A percentile compares a stretch with the other conserved stretches of the same genome.
Evolutionary conservation across 2,113 vertebrate genomes (phyloP).

Genomic region (Mirounga angustirostris): DNA sequence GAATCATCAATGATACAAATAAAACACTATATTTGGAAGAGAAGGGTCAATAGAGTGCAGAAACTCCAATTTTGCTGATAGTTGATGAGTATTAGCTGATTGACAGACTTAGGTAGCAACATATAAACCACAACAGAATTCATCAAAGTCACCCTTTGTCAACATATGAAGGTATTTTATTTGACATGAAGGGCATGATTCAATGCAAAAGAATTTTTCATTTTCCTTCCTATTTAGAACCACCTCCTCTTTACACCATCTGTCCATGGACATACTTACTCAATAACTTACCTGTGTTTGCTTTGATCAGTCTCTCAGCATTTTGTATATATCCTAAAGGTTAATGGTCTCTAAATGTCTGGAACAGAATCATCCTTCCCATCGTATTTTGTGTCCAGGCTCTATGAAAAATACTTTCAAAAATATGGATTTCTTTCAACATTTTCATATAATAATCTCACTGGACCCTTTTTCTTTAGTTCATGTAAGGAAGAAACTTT

Average conservation of each 20-base stretch:
- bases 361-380: not conserved
- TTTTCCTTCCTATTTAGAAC: conserved; percentile 16
- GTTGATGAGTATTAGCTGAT: not conserved
- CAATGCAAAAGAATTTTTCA: not conserved
- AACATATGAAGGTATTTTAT: not conserved
- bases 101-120: not conserved
- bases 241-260: not conserved
- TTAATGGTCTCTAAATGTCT: not conserved
- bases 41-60: not conserved
- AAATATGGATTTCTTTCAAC: not conserved
- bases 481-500: not conserved
- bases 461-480: not conserved
- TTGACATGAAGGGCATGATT: conserved; percentile 15
- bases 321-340: not conserved
- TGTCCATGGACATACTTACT: not conserved
- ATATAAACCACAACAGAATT: not conserved
- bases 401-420: not conserved
- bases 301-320: not conserved
- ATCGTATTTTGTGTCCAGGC: not conserved
- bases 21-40: not conserved
- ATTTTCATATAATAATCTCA: not conserved
- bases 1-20: not conserved
- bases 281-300: not conserved
- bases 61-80: conserved; percentile 7
- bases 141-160: conserved; percentile 37